Conservation (phyloP, 2,113 vertebrate genomes). For the Pluvialis apricaria region DNA sequence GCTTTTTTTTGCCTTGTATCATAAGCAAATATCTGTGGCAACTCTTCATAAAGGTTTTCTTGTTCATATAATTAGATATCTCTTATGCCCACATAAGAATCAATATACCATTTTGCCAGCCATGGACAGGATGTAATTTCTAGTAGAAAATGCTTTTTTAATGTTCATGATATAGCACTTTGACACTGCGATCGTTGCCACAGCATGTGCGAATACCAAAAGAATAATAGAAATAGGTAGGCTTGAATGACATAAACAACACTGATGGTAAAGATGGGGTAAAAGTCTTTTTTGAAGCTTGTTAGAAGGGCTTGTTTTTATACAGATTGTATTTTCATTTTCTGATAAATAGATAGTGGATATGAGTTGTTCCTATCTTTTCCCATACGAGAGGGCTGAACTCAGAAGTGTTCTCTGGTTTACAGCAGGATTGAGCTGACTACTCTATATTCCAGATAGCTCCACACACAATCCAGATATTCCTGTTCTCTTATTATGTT, state of each 20-base stretch:
- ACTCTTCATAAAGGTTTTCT: not conserved
- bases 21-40: not conserved
- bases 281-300: not conserved
- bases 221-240: not conserved
- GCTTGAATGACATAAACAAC: not conserved
- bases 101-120: not conserved
- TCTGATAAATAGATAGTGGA: not conserved
- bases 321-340: not conserved
- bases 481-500: not conserved
- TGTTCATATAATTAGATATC: not conserved
- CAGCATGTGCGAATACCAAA: too few species aligned
- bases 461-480: not conserved
- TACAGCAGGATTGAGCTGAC: not conserved
- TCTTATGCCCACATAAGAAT: not conserved
- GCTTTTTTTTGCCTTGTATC: not conserved
- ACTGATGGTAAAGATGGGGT: not conserved
- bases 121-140: not conserved
- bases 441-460: not conserved
- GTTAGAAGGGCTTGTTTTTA: not conserved
- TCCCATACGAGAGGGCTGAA: not conserved
- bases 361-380: not conserved
- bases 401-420: not conserved
- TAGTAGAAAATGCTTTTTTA: not conserved
- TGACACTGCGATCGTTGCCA: not conserved
- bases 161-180: not conserved